These are phyloP conservation scores for Cinara cedri DNA, from an alignment of 2,888 invertebrate genomes.

Conservation along the genomic window DNA sequence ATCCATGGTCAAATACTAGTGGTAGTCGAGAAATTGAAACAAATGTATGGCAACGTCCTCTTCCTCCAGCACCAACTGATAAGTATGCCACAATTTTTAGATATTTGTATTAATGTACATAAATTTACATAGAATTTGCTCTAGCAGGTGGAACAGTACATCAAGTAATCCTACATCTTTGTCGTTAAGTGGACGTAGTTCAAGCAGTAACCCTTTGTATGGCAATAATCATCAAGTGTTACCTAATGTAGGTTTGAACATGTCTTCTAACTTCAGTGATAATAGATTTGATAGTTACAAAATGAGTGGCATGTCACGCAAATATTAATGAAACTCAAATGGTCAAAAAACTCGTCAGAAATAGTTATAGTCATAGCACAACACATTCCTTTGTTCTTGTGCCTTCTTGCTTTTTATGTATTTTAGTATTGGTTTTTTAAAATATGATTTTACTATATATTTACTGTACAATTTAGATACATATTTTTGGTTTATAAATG, in stretches of 20 bases:
- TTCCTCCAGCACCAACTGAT: slow-evolving; percentile 39
- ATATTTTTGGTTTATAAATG: neutral
- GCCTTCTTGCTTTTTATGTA: neutral
- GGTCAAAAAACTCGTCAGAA: neutral
- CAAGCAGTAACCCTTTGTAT: slow-evolving; percentile 30
- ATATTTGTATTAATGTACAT: neutral
- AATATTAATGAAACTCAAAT: slow-evolving; percentile 21
- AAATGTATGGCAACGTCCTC: slow-evolving; percentile 46
- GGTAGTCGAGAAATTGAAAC: slow-evolving; percentile 40
- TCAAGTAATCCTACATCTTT: slow-evolving; percentile 48
- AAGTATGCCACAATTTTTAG: slow-evolving; percentile 41
- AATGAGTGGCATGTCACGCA: slow-evolving; percentile 47
- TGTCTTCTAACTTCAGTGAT: slow-evolving; percentile 42
- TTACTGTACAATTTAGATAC: neutral
- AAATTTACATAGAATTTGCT: neutral
- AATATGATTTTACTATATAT: neutral
- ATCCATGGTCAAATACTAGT: slow-evolving; percentile 35
- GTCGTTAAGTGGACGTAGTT: slow-evolving; percentile 42
- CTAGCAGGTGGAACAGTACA: slow-evolving; percentile 37
- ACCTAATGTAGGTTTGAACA: slow-evolving; percentile 39
- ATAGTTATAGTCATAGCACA: slow-evolving; percentile 9
- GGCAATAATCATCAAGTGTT: slow-evolving; percentile 35
- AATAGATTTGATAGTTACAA: slow-evolving; percentile 51
- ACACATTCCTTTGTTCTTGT: slow-evolving; percentile 35
- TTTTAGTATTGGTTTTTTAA: neutral